A percentile compares a stretch with the other conserved stretches of the same genome.
These are phyloP conservation scores for Synanthedon tipuliformis DNA, from an alignment of 2,888 invertebrate genomes.

Conservation along the genomic window DNA sequence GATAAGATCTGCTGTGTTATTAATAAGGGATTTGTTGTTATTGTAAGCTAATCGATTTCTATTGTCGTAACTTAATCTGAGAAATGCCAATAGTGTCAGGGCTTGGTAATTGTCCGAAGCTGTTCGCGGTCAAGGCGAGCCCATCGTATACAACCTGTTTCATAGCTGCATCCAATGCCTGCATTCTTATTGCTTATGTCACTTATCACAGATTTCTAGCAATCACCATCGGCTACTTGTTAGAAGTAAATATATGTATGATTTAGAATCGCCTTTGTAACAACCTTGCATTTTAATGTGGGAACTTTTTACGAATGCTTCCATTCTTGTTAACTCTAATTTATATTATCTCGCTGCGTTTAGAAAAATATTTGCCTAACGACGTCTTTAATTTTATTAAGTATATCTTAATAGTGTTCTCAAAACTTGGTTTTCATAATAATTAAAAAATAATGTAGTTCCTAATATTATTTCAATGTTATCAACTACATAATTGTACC, in stretches of 20 bases:
- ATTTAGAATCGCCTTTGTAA: conserved; percentile 1
- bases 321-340: conserved; percentile 33
- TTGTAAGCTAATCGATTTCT: conserved; percentile 1
- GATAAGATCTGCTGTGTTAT: not conserved
- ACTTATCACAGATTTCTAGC: not conserved
- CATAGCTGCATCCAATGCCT: not conserved
- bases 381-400: too few species aligned
- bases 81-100: conserved; percentile 50
- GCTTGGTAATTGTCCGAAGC: conserved; percentile 32
- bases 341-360: conserved; percentile 37
- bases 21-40: not conserved
- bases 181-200: not conserved
- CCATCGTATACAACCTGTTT: conserved; percentile 29
- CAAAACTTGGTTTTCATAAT: too few species aligned
- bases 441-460: too few species aligned
- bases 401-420: too few species aligned
- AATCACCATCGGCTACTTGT: not conserved
- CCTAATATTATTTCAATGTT: too few species aligned
- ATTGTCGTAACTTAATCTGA: conserved; percentile 8
- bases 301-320: conserved; percentile 39
- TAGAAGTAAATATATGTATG: conserved; percentile 2
- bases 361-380: conserved; percentile 19
- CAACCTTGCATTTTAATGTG: conserved; percentile 55
- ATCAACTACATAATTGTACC: too few species aligned
- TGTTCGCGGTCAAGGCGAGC: conserved; percentile 54